Evolutionary conservation across 2,888 invertebrate species (phyloP).

Genomic region (Hoplodrina blanda): DNA sequence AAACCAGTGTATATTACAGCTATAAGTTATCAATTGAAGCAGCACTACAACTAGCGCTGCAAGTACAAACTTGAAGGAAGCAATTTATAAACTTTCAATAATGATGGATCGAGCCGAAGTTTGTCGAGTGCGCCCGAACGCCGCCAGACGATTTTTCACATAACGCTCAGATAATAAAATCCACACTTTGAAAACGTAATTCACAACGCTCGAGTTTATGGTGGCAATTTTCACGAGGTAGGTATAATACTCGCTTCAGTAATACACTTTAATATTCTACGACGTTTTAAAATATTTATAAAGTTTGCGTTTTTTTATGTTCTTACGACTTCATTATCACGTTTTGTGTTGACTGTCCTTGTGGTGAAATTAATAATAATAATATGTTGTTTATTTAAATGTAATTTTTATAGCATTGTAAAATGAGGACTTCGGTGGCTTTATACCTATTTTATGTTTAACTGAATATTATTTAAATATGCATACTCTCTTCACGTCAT

Average conservation of each 20-base stretch:
- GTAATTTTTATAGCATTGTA: neutral
- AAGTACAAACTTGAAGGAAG: slow-evolving; percentile 78
- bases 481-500: too few species aligned
- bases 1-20: slow-evolving; percentile 42
- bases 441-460: neutral
- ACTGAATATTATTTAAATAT: neutral
- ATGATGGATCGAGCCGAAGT: slow-evolving; percentile 82
- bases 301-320: slow-evolving; percentile 77
- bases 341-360: slow-evolving; percentile 55
- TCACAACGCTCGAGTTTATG: slow-evolving; percentile 85
- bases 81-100: slow-evolving; percentile 89
- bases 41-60: slow-evolving; percentile 62
- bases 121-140: slow-evolving; percentile 68
- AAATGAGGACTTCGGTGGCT: neutral
- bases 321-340: slow-evolving; percentile 72
- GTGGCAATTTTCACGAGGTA: slow-evolving; percentile 84
- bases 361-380: slow-evolving; percentile 38
- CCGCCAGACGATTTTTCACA: slow-evolving; percentile 78
- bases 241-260: slow-evolving; percentile 82
- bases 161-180: slow-evolving; percentile 84
- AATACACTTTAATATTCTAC: slow-evolving; percentile 87
- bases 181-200: slow-evolving; percentile 86
- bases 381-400: slow-evolving; percentile 53
- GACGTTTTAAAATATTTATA: slow-evolving; percentile 88
- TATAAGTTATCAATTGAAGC: slow-evolving; percentile 62